Evolutionary conservation across 2,888 invertebrate species (phyloP), one percentile per base, ranked within the genome.

Genomic region (Chymomyza procnemis): DNA sequence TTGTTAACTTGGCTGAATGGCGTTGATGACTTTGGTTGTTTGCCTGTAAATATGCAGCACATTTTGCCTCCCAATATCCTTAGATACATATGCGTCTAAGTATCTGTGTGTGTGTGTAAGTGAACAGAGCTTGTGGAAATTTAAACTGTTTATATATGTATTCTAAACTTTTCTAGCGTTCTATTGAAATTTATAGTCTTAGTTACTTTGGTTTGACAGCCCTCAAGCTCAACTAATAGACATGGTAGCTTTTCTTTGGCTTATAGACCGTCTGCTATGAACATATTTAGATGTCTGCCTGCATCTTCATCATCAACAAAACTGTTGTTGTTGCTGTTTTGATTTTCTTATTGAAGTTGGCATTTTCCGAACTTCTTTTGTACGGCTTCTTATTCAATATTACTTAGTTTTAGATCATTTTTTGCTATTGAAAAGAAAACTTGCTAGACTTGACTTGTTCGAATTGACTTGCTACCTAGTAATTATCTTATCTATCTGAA

Each of bases 101-200:
- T 52, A 57, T 65, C 61, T 65, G 52, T 61, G 62, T 63, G 54
- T 70, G 61, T 70, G 61, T 30, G 41, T n/a, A n/a, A n/a, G n/a
- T n/a, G n/a, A n/a, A n/a, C n/a, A n/a, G 47, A 14, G 16, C 58
- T 60, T 67, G 61, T 64, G 67, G 70, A 74, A 76, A 74, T 65
- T 75, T 70, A 76, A 76, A 71, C 79, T 74, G 75, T 71, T 71
- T 77, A 72, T 67, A 73, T 82, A 79, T 77, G 76, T 79, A 77
- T 76, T 74, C 67, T 67, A 83, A 85, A 84, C 78, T 85, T 84
- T 85, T 67, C 66, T 65, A 61, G 73, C 55, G 56, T 69, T 67
- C 73, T 64, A 79, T 75, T 75, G 70, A 75, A 79, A 79, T 77
- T 82, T 79, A 78, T 73, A 79, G 77, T 79, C 78, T 73, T 61